Conservation (phyloP, 2,113 vertebrate genomes). For the Nyctibius bracteatus region DNA sequence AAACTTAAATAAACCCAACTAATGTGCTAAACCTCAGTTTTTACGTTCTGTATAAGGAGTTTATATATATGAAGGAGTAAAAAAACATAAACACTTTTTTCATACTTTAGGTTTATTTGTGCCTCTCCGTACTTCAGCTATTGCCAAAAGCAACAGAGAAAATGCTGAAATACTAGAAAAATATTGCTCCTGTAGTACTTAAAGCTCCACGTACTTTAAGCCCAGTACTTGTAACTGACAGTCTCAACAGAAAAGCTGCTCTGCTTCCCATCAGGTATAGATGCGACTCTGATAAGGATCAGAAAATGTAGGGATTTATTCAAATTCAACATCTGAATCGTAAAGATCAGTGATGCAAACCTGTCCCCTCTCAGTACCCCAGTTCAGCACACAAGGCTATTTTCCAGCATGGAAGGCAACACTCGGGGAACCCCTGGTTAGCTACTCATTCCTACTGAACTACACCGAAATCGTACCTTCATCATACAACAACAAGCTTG, state of each 20-base stretch:
- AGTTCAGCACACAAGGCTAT: not conserved
- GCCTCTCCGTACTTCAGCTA: not conserved
- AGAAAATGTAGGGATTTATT: not conserved
- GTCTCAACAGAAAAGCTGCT: not conserved
- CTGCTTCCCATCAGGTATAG: not conserved
- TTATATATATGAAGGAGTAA: conserved; percentile 1
- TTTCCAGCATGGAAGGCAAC: not conserved
- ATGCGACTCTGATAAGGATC: not conserved
- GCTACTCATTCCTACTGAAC: not conserved
- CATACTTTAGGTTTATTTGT: not conserved
- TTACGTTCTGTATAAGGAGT: conserved; percentile 2
- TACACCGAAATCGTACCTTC: not conserved
- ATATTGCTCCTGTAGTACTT: not conserved
- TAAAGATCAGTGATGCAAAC: not conserved
- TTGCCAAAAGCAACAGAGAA: conserved; percentile 41
- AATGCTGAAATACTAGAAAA: conserved; percentile 39
- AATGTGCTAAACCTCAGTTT: conserved; percentile 45
- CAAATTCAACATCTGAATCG: not conserved
- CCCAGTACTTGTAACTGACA: not conserved
- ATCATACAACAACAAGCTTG: not conserved
- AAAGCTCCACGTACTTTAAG: not conserved
- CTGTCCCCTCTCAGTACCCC: not conserved
- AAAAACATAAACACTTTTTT: conserved; percentile 25
- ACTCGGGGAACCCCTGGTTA: not conserved
- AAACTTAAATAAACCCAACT: conserved; percentile 31